Base-by-base conservation (phyloP, 2,797 vertebrate genomes). In the Anguilla marmorata region DNA sequence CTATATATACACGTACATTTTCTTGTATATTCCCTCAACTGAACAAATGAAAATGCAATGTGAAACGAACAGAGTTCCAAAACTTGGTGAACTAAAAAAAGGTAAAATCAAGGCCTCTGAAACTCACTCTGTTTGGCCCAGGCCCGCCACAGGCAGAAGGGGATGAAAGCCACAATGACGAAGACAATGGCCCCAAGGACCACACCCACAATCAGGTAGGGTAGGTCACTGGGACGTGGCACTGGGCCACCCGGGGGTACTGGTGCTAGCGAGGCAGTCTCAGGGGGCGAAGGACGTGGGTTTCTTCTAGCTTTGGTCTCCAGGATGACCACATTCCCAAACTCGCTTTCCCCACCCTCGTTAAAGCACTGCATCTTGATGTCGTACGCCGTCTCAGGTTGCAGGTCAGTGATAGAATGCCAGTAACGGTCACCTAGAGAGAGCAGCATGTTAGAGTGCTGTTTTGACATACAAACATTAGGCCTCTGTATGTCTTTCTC, bases 311-410 rank as follows among this genome's bases (percentile, higher is more conserved):
- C 95, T 97, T 99, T 99, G 1, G 99, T 99, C 94, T 99, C 99
- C 0, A 98, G 97, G 93, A 99, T 99, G 95, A 99, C 98, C 66
- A 99, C 98, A 0, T 99, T 99, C 91, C 99, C 99, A 89, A 98
- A 99, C 88, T 99, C 98, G 0, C 98, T 99, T 93, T 99, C 98
- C 0, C 98, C 98, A 0, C 98, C 98, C 93, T 99, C 98, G 0
- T 99, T 99, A 94, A 98, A 99, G 94, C 98, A 99, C 82, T 98
- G 98, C 99, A 99, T 99, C 95, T 99, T 99, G 90, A 99, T 99
- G 94, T 99, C 99, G 0, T 99, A 99, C 0, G 99, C 98, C 0
- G 99, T 99, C 93, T 99, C 99, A 0, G 99, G 97, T 96, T 99
- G 98, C 79, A 99, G 96, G 93, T 98, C 97, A 24, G 96, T 98